These are phyloP conservation scores for Decapterus maruadsi DNA, from an alignment of 2,797 vertebrate species.

Conservation along the genomic window DNA sequence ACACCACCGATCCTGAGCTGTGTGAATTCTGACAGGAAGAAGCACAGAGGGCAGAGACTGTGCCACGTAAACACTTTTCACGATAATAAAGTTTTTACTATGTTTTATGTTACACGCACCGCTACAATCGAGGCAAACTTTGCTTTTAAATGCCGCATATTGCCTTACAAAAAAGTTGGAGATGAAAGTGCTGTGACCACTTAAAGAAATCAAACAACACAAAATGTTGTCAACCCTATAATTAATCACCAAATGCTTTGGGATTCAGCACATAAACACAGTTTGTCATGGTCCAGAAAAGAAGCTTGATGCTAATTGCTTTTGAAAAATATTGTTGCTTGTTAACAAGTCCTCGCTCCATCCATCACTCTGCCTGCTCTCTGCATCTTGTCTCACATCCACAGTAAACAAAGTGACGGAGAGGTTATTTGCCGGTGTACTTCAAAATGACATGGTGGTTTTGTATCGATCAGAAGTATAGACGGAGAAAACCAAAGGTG, in stretches of 20 bases:
- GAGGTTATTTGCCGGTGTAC: background rate
- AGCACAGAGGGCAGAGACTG: background rate
- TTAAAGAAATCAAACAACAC: slow-evolving; percentile 54
- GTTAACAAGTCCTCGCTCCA: slow-evolving; percentile 59
- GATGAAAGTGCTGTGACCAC: slow-evolving; percentile 54
- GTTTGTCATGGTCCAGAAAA: slow-evolving; percentile 51
- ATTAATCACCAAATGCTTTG: slow-evolving; percentile 65
- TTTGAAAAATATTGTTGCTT: slow-evolving; percentile 65
- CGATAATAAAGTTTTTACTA: background rate
- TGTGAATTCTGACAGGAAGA: slow-evolving; percentile 17
- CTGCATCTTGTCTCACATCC: background rate
- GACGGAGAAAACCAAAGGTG: background rate
- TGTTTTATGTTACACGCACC: slow-evolving; percentile 20
- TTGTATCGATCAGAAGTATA: slow-evolving; percentile 2
- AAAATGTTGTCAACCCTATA: slow-evolving; percentile 63
- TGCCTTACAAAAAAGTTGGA: slow-evolving; percentile 28
- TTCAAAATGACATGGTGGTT: slow-evolving; percentile 8
- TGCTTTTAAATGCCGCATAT: slow-evolving; percentile 16
- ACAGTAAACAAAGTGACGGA: slow-evolving; percentile 16
- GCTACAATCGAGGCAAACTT: slow-evolving; percentile 28
- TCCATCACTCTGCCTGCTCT: slow-evolving; percentile 52
- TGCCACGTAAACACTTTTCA: slow-evolving; percentile 34
- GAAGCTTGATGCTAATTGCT: slow-evolving; percentile 66
- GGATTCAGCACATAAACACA: slow-evolving; percentile 60
- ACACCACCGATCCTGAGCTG: slow-evolving; percentile 3